phyloP scores from a whole-genome alignment of 53 echinoderm and acorn worm genomes.

The Stichopus horrens region DNA sequence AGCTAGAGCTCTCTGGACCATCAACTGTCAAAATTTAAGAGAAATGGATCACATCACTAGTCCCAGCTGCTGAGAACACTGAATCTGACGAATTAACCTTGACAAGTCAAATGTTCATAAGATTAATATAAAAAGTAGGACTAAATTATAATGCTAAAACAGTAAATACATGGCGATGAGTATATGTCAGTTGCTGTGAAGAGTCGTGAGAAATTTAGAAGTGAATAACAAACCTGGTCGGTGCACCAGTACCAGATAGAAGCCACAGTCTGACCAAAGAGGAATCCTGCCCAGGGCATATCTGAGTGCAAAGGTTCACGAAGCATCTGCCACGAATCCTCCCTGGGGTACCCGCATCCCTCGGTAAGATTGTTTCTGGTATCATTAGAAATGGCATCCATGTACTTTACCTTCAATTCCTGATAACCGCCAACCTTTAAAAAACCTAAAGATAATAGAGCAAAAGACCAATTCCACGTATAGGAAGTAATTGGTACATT shows the following conservation, averaged over 20 bases:
- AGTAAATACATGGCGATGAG: too few species aligned
- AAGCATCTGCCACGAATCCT: constrained; percentile 77
- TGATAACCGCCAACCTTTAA: constrained; percentile 69
- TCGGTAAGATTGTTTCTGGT: constrained; percentile 59
- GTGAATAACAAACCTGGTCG: constrained; percentile 70
- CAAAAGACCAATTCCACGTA: background rate
- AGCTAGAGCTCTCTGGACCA: constrained; percentile 84
- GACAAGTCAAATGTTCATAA: too few species aligned
- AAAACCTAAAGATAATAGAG: constrained; percentile 65
- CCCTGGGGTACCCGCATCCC: constrained; percentile 72
- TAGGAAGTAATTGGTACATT: background rate
- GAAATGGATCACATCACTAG: background rate
- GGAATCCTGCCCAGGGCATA: constrained; percentile 87
- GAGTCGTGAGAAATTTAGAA: too few species aligned
- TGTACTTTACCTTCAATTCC: constrained; percentile 71
- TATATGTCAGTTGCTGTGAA: too few species aligned
- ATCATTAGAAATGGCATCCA: constrained; percentile 82
- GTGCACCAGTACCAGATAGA: constrained; percentile 98
- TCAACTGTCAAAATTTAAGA: constrained; percentile 58
- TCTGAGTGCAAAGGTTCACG: constrained; percentile 76
- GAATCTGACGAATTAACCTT: background rate
- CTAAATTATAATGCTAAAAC: too few species aligned
- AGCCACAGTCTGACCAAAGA: constrained; percentile 83
- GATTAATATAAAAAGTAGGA: too few species aligned
- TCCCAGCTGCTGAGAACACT: background rate